Base-by-base conservation (phyloP, 2,797 vertebrate genomes). In the Ciconia nigra region DNA sequence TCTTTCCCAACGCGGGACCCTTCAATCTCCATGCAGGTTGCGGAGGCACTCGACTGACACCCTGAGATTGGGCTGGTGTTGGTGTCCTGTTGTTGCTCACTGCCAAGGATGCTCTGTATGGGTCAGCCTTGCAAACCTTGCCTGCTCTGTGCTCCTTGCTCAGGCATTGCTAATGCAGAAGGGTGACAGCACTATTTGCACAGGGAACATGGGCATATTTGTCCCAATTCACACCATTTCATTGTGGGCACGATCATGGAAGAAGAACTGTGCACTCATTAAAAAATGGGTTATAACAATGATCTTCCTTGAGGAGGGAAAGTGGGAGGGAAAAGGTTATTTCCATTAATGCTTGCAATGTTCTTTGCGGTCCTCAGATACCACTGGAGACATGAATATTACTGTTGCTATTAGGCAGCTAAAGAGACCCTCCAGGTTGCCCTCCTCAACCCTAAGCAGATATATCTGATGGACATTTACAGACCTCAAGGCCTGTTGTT, bases 151-250 rank as follows among this genome's bases (percentile, higher is more conserved):
- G 41, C 16, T 58, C 14, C 49, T 84, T n/a, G 16, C 29, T 67
- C 39, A n/a, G 58, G 19, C 4, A 11, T 46, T 67, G 62, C 47
- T 15, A 65, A 1, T 15, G 49, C 28, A 77, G 42, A 26, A 92
- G 16, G 5, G 49, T 44, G 65, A 69, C 39, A 57, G 31, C 62
- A 5, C 37, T 52, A 13, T n/a, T 73, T 70, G 26, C 35, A 20
- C 12, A 5, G 25, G 37, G 59, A 77, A 31, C 39, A 15, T 0
- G 2, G 39, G 20, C 18, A 3, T 2, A 8, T 7, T 37, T 44
- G 47, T 59, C 44, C 71, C 71, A 54, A 24, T 6, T 85, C 61
- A 52, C n/a, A 29, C 5, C 5, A 5, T 57, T 67, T 70, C 31
- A 11, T 3, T 52, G n/a, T 28, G 72, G 65, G 5, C 20, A 31